Base-by-base conservation (phyloP, 2,888 invertebrate species). In the Melangyna quadrimaculata region DNA sequence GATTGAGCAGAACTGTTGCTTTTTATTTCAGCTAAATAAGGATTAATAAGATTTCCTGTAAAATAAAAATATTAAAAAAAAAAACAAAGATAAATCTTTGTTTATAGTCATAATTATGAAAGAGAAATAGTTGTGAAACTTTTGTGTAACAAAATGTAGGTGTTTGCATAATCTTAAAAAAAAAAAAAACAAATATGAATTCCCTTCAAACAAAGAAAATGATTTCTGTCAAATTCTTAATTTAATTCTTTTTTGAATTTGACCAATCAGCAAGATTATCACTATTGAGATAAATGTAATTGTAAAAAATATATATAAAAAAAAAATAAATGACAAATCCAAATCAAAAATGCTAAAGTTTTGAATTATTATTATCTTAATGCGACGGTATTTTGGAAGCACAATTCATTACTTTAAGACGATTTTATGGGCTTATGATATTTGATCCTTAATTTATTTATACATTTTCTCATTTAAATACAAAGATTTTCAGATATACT, bases 311-410 rank as follows among this genome's bases (percentile, higher is more conserved):
- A 63, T 37, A 67, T 51, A 71, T 57, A 63, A 71, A 61, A 45
- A 17, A 70, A 69, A 77, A 75, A 87, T 84, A 79, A 80, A 87
- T 71, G 79, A 80, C 55, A 83, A 80, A 73, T 83, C 70, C 14
- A 87, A 72, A 74, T 78, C 55, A 72, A 70, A 40, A 67, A 59
- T 69, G 14, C 22, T 40, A 43, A 72, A 63, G 17, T 48, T 77
- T 59, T 43, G 29, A 69, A 51, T 77, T 61, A 53, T 55, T 69
- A 55, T 53, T 70, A 69, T 53, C n/a, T n/a, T 45, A 14, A 14
- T 14, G 37, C 48, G 65, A 70, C 48, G 40, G 40, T 70, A 55
- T 40, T 78, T 86, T 86, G 86, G 86, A 86, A 86, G 86, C 86
- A 86, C 86, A 86, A 86, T 77, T 86, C 86, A 67, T 67, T n/a